Evolutionary conservation across 2,113 vertebrate species (phyloP).

Genomic region (Percina caprodes): DNA sequence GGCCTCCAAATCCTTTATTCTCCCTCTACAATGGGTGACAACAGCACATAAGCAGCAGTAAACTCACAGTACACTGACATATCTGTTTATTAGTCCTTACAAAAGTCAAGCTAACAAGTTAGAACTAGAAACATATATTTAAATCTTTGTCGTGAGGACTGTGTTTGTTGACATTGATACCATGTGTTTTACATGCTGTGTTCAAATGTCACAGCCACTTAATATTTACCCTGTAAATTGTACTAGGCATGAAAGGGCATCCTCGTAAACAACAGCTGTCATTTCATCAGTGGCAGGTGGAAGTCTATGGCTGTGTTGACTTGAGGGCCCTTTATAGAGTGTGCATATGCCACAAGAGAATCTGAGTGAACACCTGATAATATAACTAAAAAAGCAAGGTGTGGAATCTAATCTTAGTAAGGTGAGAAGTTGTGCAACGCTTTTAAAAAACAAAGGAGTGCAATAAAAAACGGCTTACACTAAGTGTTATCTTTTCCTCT

Average conservation of each 20-base stretch:
- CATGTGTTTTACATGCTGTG: conserved; percentile 38
- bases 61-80: not conserved
- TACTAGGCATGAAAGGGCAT: conserved; percentile 37
- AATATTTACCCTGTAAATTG: conserved; percentile 55
- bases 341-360: conserved; percentile 15
- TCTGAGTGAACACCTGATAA: conserved; percentile 11
- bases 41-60: no score
- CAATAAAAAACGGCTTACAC: not conserved
- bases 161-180: conserved; percentile 35
- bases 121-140: not conserved
- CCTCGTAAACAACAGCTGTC: conserved; percentile 67
- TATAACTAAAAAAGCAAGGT: not conserved
- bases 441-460: not conserved
- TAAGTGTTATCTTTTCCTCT: not conserved
- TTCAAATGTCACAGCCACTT: conserved; percentile 31
- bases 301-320: conserved; percentile 9
- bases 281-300: conserved; percentile 29
- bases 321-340: not conserved
- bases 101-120: conserved; percentile 18
- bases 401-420: not conserved
- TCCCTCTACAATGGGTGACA: not conserved
- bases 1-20: not conserved
- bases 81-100: not conserved
- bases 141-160: conserved; percentile 4
- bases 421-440: not conserved